Conservation (phyloP, 2,888 invertebrate species). For the Mycogona germanica region DNA sequence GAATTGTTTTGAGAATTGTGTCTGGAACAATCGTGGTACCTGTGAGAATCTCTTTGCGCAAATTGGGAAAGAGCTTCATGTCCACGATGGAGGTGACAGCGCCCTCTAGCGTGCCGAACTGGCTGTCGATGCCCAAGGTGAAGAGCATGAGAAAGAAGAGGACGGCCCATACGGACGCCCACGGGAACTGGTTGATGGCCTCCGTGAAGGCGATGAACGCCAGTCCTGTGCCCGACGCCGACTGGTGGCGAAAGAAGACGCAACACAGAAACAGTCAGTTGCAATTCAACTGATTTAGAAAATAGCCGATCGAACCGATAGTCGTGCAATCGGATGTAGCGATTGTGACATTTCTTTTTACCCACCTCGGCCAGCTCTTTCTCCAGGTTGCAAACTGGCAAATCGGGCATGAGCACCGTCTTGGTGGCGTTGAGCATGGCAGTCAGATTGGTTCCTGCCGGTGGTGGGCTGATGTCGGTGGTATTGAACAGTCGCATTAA, state of each 20-base stretch:
- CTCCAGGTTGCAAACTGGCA: constrained; percentile 67
- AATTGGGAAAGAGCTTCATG: constrained; percentile 82
- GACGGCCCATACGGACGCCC: constrained; percentile 84
- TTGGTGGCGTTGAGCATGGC: constrained; percentile 24
- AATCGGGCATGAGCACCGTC: constrained; percentile 30
- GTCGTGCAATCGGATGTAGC: too few relatives aligned
- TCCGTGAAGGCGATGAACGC: constrained; percentile 97
- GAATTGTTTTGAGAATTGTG: too few relatives aligned
- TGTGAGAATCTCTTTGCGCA: constrained; percentile 77
- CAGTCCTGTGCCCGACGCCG: constrained; percentile 88
- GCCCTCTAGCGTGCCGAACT: constrained; percentile 90
- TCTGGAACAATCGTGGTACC: too few relatives aligned
- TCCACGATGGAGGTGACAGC: constrained; percentile 92
- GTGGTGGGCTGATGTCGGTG: constrained; percentile 22
- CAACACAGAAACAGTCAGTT: constrained; percentile 1
- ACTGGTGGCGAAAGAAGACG: too few relatives aligned
- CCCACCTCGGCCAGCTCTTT: constrained; percentile 76
- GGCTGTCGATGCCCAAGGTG: constrained; percentile 90
- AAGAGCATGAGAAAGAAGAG: constrained; percentile 95
- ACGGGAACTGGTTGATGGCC: constrained; percentile 94
- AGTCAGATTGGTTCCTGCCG: constrained; percentile 24
- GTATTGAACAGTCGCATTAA: constrained; percentile 23
- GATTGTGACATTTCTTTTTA: too few relatives aligned
- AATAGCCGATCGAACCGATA: not conserved
- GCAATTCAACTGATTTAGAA: too few relatives aligned